A percentile compares a stretch with the other conserved stretches of the same genome.
Evolutionary conservation across 2,113 vertebrate species (phyloP).

Genomic region (Solea solea): DNA sequence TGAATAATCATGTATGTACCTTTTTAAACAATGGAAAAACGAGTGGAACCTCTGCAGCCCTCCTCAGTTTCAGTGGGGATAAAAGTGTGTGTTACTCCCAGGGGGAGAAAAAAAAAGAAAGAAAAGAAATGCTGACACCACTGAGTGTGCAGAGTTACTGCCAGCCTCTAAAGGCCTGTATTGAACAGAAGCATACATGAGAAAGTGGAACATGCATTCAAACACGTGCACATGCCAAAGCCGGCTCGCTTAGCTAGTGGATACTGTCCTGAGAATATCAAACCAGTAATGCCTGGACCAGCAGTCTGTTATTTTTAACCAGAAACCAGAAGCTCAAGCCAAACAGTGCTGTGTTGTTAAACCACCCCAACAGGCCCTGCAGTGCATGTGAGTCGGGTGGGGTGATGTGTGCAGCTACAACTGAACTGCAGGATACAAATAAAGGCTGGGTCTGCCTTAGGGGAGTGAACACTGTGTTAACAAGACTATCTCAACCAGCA

Average conservation of each 20-base stretch:
- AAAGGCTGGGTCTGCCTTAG: constrained; percentile 52
- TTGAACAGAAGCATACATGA: constrained; percentile 20
- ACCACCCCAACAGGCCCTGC: constrained; percentile 70
- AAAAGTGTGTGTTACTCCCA: constrained; percentile 34
- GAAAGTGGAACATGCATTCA: constrained; percentile 22
- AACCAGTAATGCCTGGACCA: constrained; percentile 39
- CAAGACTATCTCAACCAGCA: constrained; percentile 22
- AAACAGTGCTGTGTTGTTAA: constrained; percentile 51
- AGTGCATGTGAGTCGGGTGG: constrained; percentile 49
- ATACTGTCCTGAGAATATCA: constrained; percentile 13
- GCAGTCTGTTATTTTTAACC: constrained; percentile 28
- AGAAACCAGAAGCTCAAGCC: constrained; percentile 44
- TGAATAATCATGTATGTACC: background rate
- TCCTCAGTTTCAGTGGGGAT: constrained; percentile 45
- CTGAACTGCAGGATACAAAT: constrained; percentile 46
- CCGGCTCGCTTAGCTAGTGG: constrained; percentile 4
- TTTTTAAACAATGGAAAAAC: constrained; percentile 4
- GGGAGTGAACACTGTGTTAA: constrained; percentile 28
- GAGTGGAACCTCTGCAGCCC: constrained; percentile 35
- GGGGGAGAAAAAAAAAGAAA: background rate
- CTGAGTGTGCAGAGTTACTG: constrained; percentile 40
- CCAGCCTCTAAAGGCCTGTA: constrained; percentile 20
- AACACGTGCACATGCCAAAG: background rate
- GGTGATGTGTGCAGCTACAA: constrained; percentile 24
- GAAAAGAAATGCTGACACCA: constrained; percentile 49